A percentile compares a stretch with the other conserved stretches of the same genome.
Conservation (phyloP, 1,140 invertebrate species). For the Cardiocondyla obscurior region DNA sequence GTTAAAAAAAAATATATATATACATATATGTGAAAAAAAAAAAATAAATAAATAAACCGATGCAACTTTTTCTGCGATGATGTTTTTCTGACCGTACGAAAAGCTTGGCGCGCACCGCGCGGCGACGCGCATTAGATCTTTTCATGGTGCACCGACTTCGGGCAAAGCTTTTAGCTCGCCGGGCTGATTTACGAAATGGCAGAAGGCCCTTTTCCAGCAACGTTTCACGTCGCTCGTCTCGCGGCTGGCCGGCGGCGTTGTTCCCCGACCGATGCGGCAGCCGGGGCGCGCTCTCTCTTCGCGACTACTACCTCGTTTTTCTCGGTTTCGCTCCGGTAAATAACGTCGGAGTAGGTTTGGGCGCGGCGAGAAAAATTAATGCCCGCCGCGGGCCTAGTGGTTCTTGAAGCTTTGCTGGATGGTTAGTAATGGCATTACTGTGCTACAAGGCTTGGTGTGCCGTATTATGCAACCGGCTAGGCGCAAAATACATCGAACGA, state of each 20-base stretch:
- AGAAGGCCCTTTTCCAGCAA: slow-evolving; percentile 51
- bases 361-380: slow-evolving; percentile 51
- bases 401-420: slow-evolving; percentile 35
- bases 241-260: slow-evolving; percentile 49
- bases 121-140: slow-evolving; percentile 56
- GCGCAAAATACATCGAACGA: not conserved
- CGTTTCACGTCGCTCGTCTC: slow-evolving; percentile 41
- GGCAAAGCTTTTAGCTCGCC: slow-evolving; percentile 61
- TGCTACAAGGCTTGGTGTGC: slow-evolving; percentile 29
- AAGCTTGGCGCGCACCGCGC: slow-evolving; percentile 28
- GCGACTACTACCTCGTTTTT: slow-evolving; percentile 39
- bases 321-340: slow-evolving; percentile 54
- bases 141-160: slow-evolving; percentile 61
- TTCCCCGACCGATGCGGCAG: slow-evolving; percentile 37
- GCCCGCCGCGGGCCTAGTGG: slow-evolving; percentile 27
- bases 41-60: slow-evolving; percentile 12
- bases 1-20: not conserved
- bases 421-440: slow-evolving; percentile 42
- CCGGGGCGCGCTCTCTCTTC: not conserved
- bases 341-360: slow-evolving; percentile 52
- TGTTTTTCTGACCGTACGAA: slow-evolving; percentile 12
- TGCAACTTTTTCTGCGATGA: not conserved
- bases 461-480: slow-evolving; percentile 1
- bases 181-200: slow-evolving; percentile 65
- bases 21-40: no score